Percentiles rank a stretch among this genome's conserved stretches.
Evolutionary conservation across 2,888 invertebrate species (phyloP).

Genomic region (Sminthurinus aureus): DNA sequence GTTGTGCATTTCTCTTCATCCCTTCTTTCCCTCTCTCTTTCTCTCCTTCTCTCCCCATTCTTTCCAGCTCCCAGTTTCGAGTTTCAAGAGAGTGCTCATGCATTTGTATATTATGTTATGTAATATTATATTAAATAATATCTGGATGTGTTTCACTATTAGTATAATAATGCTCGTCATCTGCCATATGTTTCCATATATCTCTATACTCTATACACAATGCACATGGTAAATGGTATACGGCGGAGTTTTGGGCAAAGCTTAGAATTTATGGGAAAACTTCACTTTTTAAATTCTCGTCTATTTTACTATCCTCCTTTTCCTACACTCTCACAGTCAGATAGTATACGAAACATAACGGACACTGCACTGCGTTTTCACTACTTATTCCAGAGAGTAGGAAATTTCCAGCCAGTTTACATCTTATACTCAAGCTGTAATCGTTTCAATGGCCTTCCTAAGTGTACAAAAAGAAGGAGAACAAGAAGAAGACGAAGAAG

Average conservation of each 20-base stretch:
- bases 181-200: neutral
- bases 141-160: no score
- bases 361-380: no score
- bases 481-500: constrained; percentile 19
- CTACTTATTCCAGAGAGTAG: no score
- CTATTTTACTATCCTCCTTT: constrained; percentile 14
- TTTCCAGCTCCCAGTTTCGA: neutral
- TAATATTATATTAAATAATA: neutral
- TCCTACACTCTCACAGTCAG: neutral
- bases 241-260: neutral
- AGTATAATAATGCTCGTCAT: neutral
- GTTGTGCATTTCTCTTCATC: neutral
- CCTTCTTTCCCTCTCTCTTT: neutral
- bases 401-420: no score
- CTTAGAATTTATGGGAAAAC: constrained; percentile 32
- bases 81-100: neutral
- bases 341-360: no score
- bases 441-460: no score
- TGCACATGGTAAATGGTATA: neutral
- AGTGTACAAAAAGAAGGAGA: neutral
- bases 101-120: neutral
- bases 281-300: constrained; percentile 35
- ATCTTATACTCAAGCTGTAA: no score
- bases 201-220: no score
- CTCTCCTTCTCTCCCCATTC: neutral